phyloP scores from a whole-genome alignment of 2,113 vertebrate genomes.

The Rhinolophus sinicus region DNA sequence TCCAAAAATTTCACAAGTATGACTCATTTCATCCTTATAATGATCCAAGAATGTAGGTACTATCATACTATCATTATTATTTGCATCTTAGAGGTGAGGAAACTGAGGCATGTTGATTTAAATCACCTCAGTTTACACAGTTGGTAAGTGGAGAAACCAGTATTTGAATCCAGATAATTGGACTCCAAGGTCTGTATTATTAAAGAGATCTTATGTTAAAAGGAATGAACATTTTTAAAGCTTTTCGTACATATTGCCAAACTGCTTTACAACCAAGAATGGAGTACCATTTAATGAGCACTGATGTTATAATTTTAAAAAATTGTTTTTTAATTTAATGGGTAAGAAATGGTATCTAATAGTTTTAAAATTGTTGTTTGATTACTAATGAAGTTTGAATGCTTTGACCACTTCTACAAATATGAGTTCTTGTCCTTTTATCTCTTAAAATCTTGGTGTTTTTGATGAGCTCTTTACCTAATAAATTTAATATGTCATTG shows the following conservation, averaged over 20 bases:
- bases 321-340: neutral
- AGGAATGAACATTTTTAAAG: neutral
- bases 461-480: neutral
- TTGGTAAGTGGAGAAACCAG: neutral
- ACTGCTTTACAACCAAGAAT: neutral
- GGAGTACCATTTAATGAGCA: neutral
- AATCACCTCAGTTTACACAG: neutral
- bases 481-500: neutral
- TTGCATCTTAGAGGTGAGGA: neutral
- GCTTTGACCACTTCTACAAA: neutral
- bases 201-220: neutral
- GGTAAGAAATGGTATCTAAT: neutral
- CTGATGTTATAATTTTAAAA: neutral
- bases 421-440: neutral
- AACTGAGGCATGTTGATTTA: neutral
- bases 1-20: neutral
- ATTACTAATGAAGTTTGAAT: neutral
- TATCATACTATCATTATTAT: neutral
- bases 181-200: neutral
- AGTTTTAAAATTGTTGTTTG: neutral
- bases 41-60: neutral
- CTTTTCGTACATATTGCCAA: neutral
- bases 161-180: neutral
- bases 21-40: neutral
- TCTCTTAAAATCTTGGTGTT: neutral